A percentile compares a stretch with the other conserved stretches of the same genome.
These are phyloP conservation scores for Zoanthus gigantus DNA, from an alignment of 92 coral and sea anemone genomes.

Conservation along the genomic window DNA sequence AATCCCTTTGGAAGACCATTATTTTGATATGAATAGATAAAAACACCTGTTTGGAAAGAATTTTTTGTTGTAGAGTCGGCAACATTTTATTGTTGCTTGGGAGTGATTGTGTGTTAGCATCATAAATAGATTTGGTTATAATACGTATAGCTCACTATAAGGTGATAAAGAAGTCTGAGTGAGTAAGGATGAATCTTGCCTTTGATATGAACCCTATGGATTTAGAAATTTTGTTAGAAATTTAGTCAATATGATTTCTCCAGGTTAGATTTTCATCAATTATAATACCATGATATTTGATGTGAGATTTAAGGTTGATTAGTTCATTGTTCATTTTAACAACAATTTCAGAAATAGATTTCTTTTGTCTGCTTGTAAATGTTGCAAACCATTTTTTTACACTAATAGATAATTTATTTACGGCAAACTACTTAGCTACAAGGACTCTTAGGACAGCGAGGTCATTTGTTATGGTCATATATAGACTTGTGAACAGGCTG, in stretches of 20 bases:
- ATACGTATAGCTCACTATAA: no score
- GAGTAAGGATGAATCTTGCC: neutral
- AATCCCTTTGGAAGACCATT: no score
- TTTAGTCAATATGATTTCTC: neutral
- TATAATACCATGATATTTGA: neutral
- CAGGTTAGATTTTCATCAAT: neutral
- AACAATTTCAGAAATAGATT: neutral
- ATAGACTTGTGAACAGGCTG: no score
- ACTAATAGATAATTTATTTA: neutral
- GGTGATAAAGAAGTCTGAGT: no score
- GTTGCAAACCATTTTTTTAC: neutral
- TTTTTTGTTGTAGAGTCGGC: no score
- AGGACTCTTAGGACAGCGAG: no score
- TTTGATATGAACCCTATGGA: neutral
- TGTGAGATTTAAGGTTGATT: neutral
- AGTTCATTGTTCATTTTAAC: neutral
- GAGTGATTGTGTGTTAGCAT: no score
- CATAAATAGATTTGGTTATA: no score
- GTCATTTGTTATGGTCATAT: no score
- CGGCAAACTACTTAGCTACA: neutral
- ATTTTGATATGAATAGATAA: no score
- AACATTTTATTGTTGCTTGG: no score
- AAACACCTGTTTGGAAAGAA: no score
- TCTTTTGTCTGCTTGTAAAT: constrained; percentile 15
- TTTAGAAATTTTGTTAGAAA: neutral